Evolutionary conservation across 2,113 vertebrate species (phyloP), one percentile per base, ranked within the genome.

Genomic region (Dipodomys merriami): DNA sequence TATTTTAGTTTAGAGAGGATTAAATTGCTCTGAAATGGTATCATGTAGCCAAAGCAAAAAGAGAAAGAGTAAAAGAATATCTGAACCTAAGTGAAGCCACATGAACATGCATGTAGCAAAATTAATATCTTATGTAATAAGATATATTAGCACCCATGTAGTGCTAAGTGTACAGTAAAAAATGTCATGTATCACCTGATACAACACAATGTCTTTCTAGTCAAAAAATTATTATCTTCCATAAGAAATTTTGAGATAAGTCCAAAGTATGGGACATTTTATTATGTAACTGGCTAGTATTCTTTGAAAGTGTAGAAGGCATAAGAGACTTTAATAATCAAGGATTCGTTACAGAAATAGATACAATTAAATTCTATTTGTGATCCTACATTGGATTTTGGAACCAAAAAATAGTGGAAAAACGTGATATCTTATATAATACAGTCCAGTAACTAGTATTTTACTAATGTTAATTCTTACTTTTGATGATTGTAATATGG

Each of bases 1-100:
- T 83, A 73, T 90, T 80, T 88, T 53, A 82, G 86, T 39, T 74
- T 79, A 82, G 74, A 88, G 90, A 79, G 0, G 7, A 39, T 79
- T 67, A 90, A 90, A 68, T 76, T 30, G 53, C 69, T 5, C 53
- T 53, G 4, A 86, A 96, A 95, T 81, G 60, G 25, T 57, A 7
- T 10, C 83, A 60, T 72, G 39, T 5, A 83, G 4, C 35, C 35
- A 6, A 60, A 91, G 74, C 23, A 72, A 53, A 72, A 89, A 72
- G 39, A 71, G 18, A 95, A 39, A 74, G 53, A 92, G 53, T 67
- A 12, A 88, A 84, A 85, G 29, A 76, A 19, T 35, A 86, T 4
- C 68, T 65, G 4, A 44, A 35, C 3, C 5, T 65, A 57, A 8
- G 27, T 77, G 76, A 93, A 46, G 44, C 1, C 25, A 73, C 46